Base-by-base conservation (phyloP, 2,888 invertebrate genomes). In the Ormyrus nitidulus region DNA sequence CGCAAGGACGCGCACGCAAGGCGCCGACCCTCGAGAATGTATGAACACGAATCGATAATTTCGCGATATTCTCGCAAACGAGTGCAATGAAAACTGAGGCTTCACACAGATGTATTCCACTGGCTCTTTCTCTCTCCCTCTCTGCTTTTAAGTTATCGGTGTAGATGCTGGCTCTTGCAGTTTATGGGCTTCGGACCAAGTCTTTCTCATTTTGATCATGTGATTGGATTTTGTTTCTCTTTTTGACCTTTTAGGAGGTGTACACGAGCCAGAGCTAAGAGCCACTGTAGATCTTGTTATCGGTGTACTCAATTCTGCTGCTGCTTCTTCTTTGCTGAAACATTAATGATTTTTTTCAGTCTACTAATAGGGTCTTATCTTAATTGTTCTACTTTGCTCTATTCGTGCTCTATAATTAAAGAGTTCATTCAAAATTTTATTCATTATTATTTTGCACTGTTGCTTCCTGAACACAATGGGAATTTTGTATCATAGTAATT, bases 1-100 rank as follows among this genome's bases (percentile, higher is more conserved):
- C 9, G 49, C 69, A 70, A 77, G 70, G 77, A 70, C 77, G 70
- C 64, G 70, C 77, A 77, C 61, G 64, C 48, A 58, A 77, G 64
- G 56, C 77, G 70, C 68, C n/a, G 46, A 54, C 19, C 53, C 59
- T 7, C n/a, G 56, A 49, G 49, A 70, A 68, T 65, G 11, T 65
- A 34, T 7, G 59, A 65, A 13, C 58, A 49, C 13, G 66, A 71
- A 77, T 77, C 71, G 65, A 78, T 78, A 66, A 72, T 71, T 72
- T 68, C 56, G 44, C 75, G 61, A 75, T 75, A 56, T 71, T 61
- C 62, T 44, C 10, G 73, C 8, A 34, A 64, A 9, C n/a, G 46
- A 73, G 44, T 56, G 70, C 56, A 58, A 58, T 34, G 53, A 34
- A 34, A 53, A 53, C 66, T 10, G 19, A 10, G 34, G 51, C 6